These are phyloP conservation scores for Pangasius larnaudii DNA, from an alignment of 2,797 vertebrate species.

Conservation along the genomic window DNA sequence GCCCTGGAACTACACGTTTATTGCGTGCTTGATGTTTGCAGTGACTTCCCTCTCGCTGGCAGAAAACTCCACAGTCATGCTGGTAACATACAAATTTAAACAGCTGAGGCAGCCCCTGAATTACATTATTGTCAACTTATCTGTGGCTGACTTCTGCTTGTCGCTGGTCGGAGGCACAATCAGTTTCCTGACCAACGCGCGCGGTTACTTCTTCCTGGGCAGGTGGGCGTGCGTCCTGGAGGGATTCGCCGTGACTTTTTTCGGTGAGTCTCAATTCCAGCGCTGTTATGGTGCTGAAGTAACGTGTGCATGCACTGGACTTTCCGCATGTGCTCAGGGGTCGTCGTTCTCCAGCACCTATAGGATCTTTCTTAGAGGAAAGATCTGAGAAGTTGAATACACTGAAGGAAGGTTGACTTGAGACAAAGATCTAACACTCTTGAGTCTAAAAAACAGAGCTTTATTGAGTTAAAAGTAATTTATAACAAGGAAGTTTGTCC, in stretches of 20 bases:
- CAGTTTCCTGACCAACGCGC: constrained; percentile 86
- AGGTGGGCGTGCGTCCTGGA: constrained; percentile 87
- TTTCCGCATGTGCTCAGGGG: not conserved
- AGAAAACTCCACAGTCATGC: constrained; percentile 89
- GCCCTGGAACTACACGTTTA: constrained; percentile 86
- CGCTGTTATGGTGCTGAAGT: not conserved
- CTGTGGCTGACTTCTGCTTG: constrained; percentile 89
- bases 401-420: not conserved
- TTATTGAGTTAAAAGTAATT: not conserved
- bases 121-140: constrained; percentile 88
- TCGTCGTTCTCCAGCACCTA: not conserved
- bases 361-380: not conserved
- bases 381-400: no score
- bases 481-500: not conserved
- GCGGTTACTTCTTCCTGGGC: constrained; percentile 89
- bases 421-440: not conserved
- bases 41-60: constrained; percentile 83
- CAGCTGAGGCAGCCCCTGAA: constrained; percentile 88
- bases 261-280: constrained; percentile 80
- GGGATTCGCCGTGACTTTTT: constrained; percentile 91
- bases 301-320: not conserved
- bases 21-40: constrained; percentile 85
- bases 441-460: not conserved
- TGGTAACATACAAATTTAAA: constrained; percentile 85
- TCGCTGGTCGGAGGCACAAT: constrained; percentile 85